Conservation (phyloP, 2,797 vertebrate genomes). For the Myotis vivesi region DNA sequence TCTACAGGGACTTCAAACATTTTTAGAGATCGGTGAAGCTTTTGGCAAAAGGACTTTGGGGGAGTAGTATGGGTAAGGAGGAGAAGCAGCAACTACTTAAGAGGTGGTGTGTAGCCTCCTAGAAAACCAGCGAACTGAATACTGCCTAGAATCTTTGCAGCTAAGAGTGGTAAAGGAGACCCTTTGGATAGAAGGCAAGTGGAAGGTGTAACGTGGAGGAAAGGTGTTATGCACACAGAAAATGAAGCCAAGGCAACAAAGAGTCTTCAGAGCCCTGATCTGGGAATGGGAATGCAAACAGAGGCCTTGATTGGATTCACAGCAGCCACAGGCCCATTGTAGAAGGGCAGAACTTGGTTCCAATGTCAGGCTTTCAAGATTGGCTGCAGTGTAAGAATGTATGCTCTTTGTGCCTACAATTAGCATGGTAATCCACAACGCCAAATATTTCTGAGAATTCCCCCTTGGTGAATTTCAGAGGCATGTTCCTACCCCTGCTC, state of each 20-base stretch:
- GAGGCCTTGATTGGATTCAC: neutral
- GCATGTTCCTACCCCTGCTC: neutral
- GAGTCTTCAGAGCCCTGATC: slow-evolving; percentile 48
- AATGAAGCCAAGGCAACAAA: slow-evolving; percentile 47
- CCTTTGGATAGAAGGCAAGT: slow-evolving; percentile 44
- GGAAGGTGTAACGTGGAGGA: slow-evolving; percentile 50
- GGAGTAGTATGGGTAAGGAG: slow-evolving; percentile 38
- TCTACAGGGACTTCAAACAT: slow-evolving; percentile 73
- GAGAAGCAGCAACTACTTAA: slow-evolving; percentile 23
- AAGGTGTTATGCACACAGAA: neutral
- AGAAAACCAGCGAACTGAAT: neutral
- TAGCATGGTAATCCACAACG: neutral
- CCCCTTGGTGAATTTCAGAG: neutral
- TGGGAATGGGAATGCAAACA: slow-evolving; percentile 58
- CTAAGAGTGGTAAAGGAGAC: slow-evolving; percentile 8
- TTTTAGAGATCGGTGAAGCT: slow-evolving; percentile 66
- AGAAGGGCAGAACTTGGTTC: neutral
- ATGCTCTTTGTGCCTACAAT: neutral
- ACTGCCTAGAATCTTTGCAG: slow-evolving; percentile 42
- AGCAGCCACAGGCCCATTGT: slow-evolving; percentile 40
- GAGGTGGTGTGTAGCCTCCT: neutral
- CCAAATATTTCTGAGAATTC: neutral
- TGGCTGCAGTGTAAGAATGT: neutral
- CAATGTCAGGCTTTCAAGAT: slow-evolving; percentile 1
- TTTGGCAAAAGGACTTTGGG: slow-evolving; percentile 40